Conservation (phyloP, 2,797 vertebrate species). For the Rhodeus uyekii region DNA sequence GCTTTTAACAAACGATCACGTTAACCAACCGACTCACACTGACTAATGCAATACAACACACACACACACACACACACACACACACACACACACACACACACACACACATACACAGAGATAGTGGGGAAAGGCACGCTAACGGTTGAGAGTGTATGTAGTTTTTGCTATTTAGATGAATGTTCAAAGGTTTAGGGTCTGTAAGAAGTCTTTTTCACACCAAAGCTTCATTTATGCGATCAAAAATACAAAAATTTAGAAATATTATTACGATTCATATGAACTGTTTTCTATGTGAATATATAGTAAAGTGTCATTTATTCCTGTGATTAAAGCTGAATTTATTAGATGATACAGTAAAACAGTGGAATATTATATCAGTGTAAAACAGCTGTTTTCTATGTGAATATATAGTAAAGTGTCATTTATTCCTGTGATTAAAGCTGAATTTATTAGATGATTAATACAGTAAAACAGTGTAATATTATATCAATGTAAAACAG, state of each 20-base stretch:
- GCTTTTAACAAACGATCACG: slow-evolving; percentile 41
- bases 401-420: too few relatives aligned
- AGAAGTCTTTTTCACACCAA: background rate
- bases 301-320: too few relatives aligned
- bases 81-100: background rate
- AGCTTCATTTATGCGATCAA: background rate
- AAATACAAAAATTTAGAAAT: background rate
- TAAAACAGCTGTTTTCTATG: too few relatives aligned
- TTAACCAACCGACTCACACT: slow-evolving; percentile 20
- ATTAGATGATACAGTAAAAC: too few relatives aligned
- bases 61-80: slow-evolving; percentile 5
- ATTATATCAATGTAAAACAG: too few relatives aligned
- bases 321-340: too few relatives aligned
- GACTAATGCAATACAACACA: slow-evolving; percentile 43
- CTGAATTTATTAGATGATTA: too few relatives aligned
- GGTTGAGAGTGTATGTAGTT: background rate
- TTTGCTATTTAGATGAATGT: background rate
- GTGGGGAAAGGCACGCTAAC: background rate
- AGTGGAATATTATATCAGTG: too few relatives aligned
- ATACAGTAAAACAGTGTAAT: too few relatives aligned
- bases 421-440: too few relatives aligned
- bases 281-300: too few relatives aligned
- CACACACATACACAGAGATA: background rate
- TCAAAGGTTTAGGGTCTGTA: background rate
- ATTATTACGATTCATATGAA: too few relatives aligned